Evolutionary conservation across 2,888 invertebrate genomes (phyloP), one percentile per base, ranked within the genome.

Genomic region (Melieria omissa): DNA sequence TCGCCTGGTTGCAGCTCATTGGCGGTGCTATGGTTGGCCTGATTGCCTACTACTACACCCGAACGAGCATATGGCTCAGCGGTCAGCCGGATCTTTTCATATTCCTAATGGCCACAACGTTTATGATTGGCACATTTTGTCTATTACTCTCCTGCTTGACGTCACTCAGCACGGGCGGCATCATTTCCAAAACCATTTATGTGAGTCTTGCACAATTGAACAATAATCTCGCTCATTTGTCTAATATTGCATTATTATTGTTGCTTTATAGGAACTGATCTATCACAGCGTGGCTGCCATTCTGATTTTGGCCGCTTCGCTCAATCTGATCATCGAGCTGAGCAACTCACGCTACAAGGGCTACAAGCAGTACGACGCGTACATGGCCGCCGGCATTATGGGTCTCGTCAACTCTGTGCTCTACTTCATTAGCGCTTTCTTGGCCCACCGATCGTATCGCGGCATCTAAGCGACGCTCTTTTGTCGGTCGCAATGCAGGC

Each of bases 101-200:
- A 85, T 88, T 94, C 45, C 86, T 95, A 71, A 92, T 94, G 83
- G 89, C 92, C 0, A 92, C 93, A 0, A 89, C 95, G 14, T 95
- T 94, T 83, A 89, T 95, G 83, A 91, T 95, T 74, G 92, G 93
- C 66, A 95, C 95, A 41, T 93, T 93, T 81, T 90, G 94, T 76
- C 84, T 95, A 57, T 86, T 95, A 55, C 81, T 92, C 5, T 90
- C 95, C 0, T 95, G 93, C 78, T 80, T 95, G n/a, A 88, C 92
- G 46, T 95, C 95, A 2, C 88, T 95, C 64, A 91, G 94, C 14
- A 93, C 95, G 0, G 92, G 94, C n/a, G 91, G 93, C 47, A 92
- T 95, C 78, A 91, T 96, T 80, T 90, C 94, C 1, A 95, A 95
- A 88, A 95, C 86, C 14, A 86, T 87, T 72, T 87, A 85, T 73